Base-by-base conservation (phyloP, 2,113 vertebrate genomes). In the Alouatta palliata region DNA sequence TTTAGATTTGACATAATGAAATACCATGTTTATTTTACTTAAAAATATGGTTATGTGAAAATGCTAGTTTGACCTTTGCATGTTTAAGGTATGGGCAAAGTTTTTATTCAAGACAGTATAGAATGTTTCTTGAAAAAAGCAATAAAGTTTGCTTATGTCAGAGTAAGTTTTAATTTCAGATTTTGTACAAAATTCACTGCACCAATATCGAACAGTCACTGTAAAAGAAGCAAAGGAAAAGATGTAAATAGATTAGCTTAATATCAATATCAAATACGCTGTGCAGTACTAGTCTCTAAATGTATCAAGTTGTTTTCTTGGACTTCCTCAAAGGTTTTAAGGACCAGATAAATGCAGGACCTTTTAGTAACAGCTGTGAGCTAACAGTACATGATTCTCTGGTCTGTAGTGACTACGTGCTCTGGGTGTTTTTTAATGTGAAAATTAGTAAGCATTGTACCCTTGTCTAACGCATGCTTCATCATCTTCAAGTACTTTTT, bases 361-460 rank as follows among this genome's bases (percentile, higher is more conserved):
- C 96, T 98, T 98, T 98, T 98, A 98, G 97, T 94, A 98, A 97
- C 96, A 98, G 97, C 98, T 98, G 95, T 98, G 98, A 98, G 95
- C 97, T 98, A 98, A 98, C 98, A 99, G 98, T 98, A 98, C 97
- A 97, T 98, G 98, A 98, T 98, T 98, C 98, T 98, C 97, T 98
- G 98, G 97, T 98, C 95, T 98, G 90, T 98, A 97, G 97, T 98
- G 92, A 98, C 98, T 98, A 97, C 97, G 97, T 98, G 98, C 98
- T 98, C 95, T 58, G 56, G 40, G 10, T 68, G 64, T 98, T 98
- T 99, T 98, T 98, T 98, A 98, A 98, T 98, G 97, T 98, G 96
- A 98, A 99, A 99, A 99, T 99, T 98, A 98, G 98, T 99, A 98
- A 99, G 99, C 98, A 98, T 98, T 98, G 97, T 98, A 97, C 98